A percentile compares a stretch with the other conserved stretches of the same genome.
phyloP scores from a whole-genome alignment of 2,113 vertebrate genomes.

The Lucifuga dentata region DNA sequence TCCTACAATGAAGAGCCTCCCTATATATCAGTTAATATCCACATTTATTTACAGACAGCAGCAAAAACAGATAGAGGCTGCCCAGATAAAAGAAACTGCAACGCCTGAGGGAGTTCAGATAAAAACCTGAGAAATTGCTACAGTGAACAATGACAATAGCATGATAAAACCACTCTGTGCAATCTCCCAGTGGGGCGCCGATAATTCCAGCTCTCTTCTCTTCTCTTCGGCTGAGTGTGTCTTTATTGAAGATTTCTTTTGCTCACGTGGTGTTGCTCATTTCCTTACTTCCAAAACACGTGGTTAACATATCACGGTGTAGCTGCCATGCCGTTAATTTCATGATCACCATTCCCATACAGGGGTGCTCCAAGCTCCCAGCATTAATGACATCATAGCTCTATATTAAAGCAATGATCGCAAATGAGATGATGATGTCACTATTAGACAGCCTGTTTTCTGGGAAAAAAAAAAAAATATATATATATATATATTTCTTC shows the following conservation, averaged over 20 bases:
- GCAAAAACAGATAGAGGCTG: neutral
- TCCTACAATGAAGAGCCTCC: too few relatives aligned
- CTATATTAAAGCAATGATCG: slow-evolving; percentile 4
- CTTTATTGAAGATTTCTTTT: slow-evolving; percentile 1
- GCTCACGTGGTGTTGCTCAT: slow-evolving; percentile 7
- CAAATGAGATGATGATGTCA: slow-evolving; percentile 47
- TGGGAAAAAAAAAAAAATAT: neutral
- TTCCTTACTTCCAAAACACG: slow-evolving; percentile 4
- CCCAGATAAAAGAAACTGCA: neutral
- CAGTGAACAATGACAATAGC: slow-evolving; percentile 5
- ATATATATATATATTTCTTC: too few relatives aligned
- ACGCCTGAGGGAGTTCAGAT: too few relatives aligned
- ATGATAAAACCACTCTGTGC: slow-evolving; percentile 9
- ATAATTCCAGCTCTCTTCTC: slow-evolving; percentile 37
- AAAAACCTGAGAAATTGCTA: slow-evolving; percentile 10
- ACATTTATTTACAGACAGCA: slow-evolving; percentile 3
- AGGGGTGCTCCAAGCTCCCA: slow-evolving; percentile 4
- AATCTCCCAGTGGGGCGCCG: slow-evolving; percentile 2
- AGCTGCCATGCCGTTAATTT: slow-evolving; percentile 39
- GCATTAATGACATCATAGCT: slow-evolving; percentile 37
- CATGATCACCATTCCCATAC: slow-evolving; percentile 25
- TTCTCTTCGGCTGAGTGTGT: slow-evolving; percentile 22
- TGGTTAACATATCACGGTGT: slow-evolving; percentile 10
- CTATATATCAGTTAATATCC: too few relatives aligned
- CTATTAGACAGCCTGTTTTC: slow-evolving; percentile 5